Conservation (phyloP, 2,888 invertebrate species). For the Tortricodes alternella region DNA sequence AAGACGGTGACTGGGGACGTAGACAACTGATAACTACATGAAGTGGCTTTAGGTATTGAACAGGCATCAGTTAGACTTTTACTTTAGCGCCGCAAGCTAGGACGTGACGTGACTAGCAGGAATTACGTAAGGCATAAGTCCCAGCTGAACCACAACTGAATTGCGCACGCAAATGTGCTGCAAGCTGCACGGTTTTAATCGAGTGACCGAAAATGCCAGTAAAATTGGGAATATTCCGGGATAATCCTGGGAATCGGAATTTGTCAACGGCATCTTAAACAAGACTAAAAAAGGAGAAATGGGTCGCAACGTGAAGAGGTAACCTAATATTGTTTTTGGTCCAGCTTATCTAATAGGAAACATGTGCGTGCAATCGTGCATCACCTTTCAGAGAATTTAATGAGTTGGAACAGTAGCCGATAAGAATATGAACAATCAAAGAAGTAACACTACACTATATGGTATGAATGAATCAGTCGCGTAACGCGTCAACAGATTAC, state of each 20-base stretch:
- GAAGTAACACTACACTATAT: conserved; percentile 42
- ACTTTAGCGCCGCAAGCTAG: conserved; percentile 15
- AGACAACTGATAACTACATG: background rate
- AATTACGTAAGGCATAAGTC: conserved; percentile 37
- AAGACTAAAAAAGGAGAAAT: background rate
- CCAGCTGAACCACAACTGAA: conserved; percentile 36
- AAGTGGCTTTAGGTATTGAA: background rate
- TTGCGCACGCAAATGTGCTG: conserved; percentile 25
- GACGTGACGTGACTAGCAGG: conserved; percentile 33
- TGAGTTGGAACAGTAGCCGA: conserved; percentile 43
- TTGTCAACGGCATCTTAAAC: too few species aligned
- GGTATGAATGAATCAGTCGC: conserved; percentile 36
- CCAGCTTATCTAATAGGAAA: background rate
- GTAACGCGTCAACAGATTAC: conserved; percentile 33
- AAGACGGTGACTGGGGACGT: background rate
- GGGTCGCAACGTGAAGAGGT: background rate
- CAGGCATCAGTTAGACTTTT: conserved; percentile 21
- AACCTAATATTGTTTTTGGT: background rate
- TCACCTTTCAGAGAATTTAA: conserved; percentile 35
- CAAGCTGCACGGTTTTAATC: conserved; percentile 44
- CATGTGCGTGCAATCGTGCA: conserved; percentile 3
- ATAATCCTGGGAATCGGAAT: too few species aligned
- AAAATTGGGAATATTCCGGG: too few species aligned
- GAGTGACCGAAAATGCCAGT: conserved; percentile 42
- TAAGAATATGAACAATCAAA: conserved; percentile 41